phyloP scores from a whole-genome alignment of 2,113 vertebrate species.

The Dolichotis patagonum region DNA sequence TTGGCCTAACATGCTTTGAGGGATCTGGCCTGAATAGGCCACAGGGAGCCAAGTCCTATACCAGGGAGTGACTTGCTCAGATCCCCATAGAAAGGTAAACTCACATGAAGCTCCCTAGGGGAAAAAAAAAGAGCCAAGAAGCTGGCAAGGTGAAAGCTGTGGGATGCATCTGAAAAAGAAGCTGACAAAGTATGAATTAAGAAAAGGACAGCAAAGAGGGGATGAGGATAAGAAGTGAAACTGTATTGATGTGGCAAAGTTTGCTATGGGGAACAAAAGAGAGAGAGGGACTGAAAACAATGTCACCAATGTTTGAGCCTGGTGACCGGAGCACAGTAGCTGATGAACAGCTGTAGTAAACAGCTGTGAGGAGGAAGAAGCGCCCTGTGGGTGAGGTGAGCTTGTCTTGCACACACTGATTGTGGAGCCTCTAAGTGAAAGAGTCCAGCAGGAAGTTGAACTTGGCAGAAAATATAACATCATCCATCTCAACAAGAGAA shows the following conservation, averaged over 20 bases:
- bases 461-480: not conserved
- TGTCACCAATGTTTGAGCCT: not conserved
- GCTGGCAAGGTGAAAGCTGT: too few relatives aligned
- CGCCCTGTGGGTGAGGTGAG: rapidly evolving
- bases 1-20: not conserved
- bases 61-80: not conserved
- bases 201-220: not conserved
- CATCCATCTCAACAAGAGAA: not conserved
- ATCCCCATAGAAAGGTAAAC: not conserved
- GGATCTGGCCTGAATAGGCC: not conserved
- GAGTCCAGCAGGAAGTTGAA: not conserved
- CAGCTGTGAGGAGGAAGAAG: not conserved
- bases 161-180: not conserved
- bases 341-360: not conserved
- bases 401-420: not conserved
- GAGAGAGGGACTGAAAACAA: not conserved
- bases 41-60: not conserved
- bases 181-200: not conserved
- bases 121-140: not conserved
- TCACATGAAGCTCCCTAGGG: not conserved
- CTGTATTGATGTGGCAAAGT: too few relatives aligned
- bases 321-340: rapidly evolving
- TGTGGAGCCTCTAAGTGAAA: not conserved
- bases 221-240: not conserved
- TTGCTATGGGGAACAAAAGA: not conserved